Percentiles rank a stretch among this genome's conserved stretches.
These are phyloP conservation scores for Psix sp. DNA, from an alignment of 1,140 invertebrate genomes.

Conservation along the genomic window DNA sequence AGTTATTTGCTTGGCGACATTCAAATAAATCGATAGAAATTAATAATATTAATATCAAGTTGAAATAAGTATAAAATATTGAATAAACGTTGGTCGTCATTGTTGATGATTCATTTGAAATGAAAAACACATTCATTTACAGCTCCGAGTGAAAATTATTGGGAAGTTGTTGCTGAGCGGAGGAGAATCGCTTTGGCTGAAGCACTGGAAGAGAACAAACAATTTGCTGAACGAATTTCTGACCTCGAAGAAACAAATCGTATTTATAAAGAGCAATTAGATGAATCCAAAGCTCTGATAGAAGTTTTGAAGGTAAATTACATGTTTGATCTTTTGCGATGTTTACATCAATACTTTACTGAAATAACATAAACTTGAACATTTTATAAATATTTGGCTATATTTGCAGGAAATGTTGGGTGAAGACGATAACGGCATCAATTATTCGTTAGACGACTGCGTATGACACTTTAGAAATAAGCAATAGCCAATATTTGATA, in stretches of 20 bases:
- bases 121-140: no score
- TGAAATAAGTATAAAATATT: no score
- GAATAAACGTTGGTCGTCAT: no score
- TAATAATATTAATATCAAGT: no score
- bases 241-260: constrained; percentile 81
- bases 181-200: constrained; percentile 81
- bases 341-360: no score
- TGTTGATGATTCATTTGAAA: no score
- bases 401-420: constrained; percentile 71
- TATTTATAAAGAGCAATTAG: constrained; percentile 81
- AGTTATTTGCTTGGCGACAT: no score
- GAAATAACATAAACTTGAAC: no score
- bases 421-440: constrained; percentile 70
- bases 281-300: constrained; percentile 81
- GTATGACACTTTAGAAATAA: constrained; percentile 6
- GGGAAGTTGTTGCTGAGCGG: constrained; percentile 82
- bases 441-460: constrained; percentile 72
- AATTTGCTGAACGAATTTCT: constrained; percentile 76
- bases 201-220: constrained; percentile 81
- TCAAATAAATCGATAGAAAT: no score
- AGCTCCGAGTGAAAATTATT: constrained; percentile 82
- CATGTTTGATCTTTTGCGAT: constrained; percentile 14
- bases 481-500: no score
- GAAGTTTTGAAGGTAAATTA: constrained; percentile 81
- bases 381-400: no score